Evolutionary conservation across 2,888 invertebrate species (phyloP), one percentile per base, ranked within the genome.

Genomic region (Schrankia costaestrigalis): DNA sequence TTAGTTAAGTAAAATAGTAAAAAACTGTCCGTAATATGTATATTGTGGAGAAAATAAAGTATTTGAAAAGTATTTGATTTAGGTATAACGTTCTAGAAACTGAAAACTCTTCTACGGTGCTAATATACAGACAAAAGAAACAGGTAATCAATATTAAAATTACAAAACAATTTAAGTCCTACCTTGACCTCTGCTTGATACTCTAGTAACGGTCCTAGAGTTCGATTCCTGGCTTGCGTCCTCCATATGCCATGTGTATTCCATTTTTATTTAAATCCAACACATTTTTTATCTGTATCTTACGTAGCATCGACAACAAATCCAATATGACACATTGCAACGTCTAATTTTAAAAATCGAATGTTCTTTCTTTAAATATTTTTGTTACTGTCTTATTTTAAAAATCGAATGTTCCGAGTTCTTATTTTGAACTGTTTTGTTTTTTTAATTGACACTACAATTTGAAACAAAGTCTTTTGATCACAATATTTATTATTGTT

Each of bases 201-300:
- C 48, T 29, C 56, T 29, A 65, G 65, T 64, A 15, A 52, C 49
- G 25, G 59, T 56, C 26, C 78, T 65, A 26, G 64, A 59, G 50
- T 57, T 76, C 31, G 63, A 63, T 36, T 78, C 82, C 58, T 76
- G 76, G 35, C 61, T 67, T 15, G 65, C 55, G 43, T 79, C 83
- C 63, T 84, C 86, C 68, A 86, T 79, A 50, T 84, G 82, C 87
- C 86, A 85, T 39, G 83, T 62, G 63, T 86, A 87, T 81, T 87
- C 87, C 87, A 87, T 87, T 52, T 71, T 85, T 65, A 62, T 43
- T 46, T 27, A 54, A 26, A 27, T 33, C 17, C 10, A 35, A 46
- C 37, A 31, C 56, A 56, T 50, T 25, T 40, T 38, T 23, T 36
- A 34, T 31, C 31, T 23, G 6, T 29, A 26, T 36, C 36, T 65